Percentiles rank a stretch among this genome's conserved stretches.
phyloP scores from a whole-genome alignment of 2,113 vertebrate genomes.

The Callithrix jacchus region DNA sequence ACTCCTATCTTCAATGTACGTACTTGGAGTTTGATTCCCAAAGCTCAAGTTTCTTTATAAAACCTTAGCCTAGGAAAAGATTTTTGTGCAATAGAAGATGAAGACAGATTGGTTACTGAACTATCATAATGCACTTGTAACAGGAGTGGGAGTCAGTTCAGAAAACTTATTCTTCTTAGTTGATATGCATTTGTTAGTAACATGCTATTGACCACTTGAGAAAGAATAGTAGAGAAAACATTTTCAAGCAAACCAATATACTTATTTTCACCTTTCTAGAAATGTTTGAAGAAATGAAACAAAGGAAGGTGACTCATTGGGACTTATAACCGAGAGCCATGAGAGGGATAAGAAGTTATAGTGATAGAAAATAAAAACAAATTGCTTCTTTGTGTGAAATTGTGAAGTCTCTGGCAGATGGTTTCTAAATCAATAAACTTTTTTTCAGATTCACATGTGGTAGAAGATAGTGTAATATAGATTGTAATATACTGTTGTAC shows the following conservation, averaged over 20 bases:
- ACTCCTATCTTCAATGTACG: neutral
- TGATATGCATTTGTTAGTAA: neutral
- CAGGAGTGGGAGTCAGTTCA: neutral
- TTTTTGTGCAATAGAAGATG: neutral
- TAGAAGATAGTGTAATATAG: neutral
- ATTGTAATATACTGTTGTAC: neutral
- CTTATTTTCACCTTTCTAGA: constrained; percentile 4
- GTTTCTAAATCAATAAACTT: neutral
- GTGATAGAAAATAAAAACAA: neutral
- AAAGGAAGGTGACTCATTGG: neutral
- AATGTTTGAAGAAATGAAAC: constrained; percentile 21
- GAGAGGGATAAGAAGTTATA: neutral
- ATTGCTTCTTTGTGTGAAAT: neutral
- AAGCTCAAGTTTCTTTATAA: neutral
- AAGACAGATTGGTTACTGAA: neutral
- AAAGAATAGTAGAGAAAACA: neutral
- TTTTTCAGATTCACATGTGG: neutral
- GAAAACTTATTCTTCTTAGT: neutral
- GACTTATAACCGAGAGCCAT: neutral
- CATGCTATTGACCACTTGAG: neutral
- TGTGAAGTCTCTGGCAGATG: neutral
- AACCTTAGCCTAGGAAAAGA: neutral
- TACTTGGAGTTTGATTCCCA: neutral
- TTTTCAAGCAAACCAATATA: neutral
- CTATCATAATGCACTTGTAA: neutral